Percentiles rank a stretch among this genome's conserved stretches.
phyloP scores from a whole-genome alignment of 2,888 invertebrate species.

The Girardia tigrina region DNA sequence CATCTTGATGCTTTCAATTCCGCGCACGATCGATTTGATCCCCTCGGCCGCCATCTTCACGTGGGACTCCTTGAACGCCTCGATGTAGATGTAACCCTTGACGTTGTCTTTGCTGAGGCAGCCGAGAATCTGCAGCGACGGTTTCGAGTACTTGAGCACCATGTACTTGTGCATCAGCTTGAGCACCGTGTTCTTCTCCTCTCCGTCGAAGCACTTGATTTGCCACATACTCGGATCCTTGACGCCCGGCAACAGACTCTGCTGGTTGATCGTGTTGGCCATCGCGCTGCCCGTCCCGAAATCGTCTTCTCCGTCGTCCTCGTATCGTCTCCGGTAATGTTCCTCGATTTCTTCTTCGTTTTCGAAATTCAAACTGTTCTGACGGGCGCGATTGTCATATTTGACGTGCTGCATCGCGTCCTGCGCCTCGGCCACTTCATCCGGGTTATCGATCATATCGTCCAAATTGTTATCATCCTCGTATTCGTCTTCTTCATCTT shows the following conservation, averaged over 20 bases:
- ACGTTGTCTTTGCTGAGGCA: constrained; percentile 89
- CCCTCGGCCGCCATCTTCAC: constrained; percentile 65
- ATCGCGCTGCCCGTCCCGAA: constrained; percentile 92
- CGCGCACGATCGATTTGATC: constrained; percentile 75
- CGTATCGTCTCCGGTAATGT: constrained; percentile 33
- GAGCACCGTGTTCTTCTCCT: constrained; percentile 81
- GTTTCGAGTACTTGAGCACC: constrained; percentile 66
- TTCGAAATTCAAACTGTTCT: constrained; percentile 55
- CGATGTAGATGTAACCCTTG: constrained; percentile 92
- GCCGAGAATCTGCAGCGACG: constrained; percentile 74
- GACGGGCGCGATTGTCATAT: constrained; percentile 52
- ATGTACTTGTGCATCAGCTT: constrained; percentile 87
- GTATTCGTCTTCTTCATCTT: constrained; percentile 59
- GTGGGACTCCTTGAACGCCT: constrained; percentile 93
- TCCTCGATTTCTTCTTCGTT: constrained; percentile 93
- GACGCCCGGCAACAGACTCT: constrained; percentile 85
- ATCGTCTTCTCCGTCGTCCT: constrained; percentile 56
- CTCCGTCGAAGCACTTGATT: constrained; percentile 91
- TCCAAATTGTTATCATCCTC: constrained; percentile 78
- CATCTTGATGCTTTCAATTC: constrained; percentile 90
- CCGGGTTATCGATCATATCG: constrained; percentile 66
- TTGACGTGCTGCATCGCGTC: constrained; percentile 60
- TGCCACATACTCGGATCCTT: constrained; percentile 99
- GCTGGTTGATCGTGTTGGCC: constrained; percentile 95
- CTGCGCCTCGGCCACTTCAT: constrained; percentile 82